Evolutionary conservation across 1,140 invertebrate species (phyloP).

Genomic region (Dysdera silvatica): DNA sequence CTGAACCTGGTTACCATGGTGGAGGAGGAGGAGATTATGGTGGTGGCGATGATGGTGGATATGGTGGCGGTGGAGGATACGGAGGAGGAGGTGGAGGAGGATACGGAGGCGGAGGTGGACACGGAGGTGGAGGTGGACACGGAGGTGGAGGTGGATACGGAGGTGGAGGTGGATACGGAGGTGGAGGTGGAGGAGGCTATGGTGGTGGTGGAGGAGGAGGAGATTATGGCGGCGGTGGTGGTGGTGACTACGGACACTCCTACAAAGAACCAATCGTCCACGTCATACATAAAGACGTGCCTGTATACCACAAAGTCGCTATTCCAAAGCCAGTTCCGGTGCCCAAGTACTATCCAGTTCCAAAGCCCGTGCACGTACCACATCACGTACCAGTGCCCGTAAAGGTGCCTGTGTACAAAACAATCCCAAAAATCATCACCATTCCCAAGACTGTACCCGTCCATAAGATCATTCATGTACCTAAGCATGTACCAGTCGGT

Average conservation of each 20-base stretch:
- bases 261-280: constrained; percentile 33
- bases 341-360: constrained; percentile 35
- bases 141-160: constrained; percentile 13
- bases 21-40: background rate
- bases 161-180: constrained; percentile 3
- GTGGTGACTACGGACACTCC: background rate
- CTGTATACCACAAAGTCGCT: constrained; percentile 37
- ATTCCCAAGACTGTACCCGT: constrained; percentile 34
- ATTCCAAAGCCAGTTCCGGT: constrained; percentile 37
- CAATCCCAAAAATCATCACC: constrained; percentile 30
- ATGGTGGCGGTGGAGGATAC: background rate
- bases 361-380: constrained; percentile 36
- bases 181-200: background rate
- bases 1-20: too few species aligned
- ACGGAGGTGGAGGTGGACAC: constrained; percentile 17
- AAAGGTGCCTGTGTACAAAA: constrained; percentile 32
- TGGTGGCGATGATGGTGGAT: background rate
- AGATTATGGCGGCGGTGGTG: constrained; percentile 3
- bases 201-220: background rate
- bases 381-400: constrained; percentile 37
- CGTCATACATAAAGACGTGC: constrained; percentile 36
- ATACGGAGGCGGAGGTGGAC: background rate
- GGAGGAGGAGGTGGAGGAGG: background rate
- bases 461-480: constrained; percentile 34
- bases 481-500: constrained; percentile 30